Evolutionary conservation across 1,140 invertebrate species (phyloP).

Genomic region (Drosophila pachea): DNA sequence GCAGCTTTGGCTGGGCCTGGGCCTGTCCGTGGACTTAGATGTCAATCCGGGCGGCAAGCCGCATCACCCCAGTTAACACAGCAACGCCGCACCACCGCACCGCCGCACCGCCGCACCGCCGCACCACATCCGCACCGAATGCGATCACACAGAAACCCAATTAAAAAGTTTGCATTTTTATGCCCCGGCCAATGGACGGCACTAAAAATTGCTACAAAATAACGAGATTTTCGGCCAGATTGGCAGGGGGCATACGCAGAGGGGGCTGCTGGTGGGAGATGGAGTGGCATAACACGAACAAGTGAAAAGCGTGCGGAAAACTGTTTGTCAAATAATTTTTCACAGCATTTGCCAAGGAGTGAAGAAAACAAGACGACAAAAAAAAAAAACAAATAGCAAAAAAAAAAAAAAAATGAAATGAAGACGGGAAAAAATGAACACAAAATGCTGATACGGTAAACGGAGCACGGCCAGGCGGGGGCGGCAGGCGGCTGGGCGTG

Average conservation of each 20-base stretch:
- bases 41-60: slow-evolving; percentile 36
- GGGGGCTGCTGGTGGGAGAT: neutral
- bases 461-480: slow-evolving; percentile 1
- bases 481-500: slow-evolving; percentile 31
- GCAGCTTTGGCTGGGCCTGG: slow-evolving; percentile 49
- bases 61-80: slow-evolving; percentile 22
- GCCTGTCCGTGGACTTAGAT: slow-evolving; percentile 33
- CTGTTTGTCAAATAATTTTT: slow-evolving; percentile 77
- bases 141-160: slow-evolving; percentile 73
- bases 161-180: slow-evolving; percentile 77
- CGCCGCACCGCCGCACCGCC: neutral
- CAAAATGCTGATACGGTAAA: slow-evolving; percentile 37
- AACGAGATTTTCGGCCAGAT: slow-evolving; percentile 46
- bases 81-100: neutral
- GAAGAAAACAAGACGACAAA: slow-evolving; percentile 13
- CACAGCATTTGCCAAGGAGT: slow-evolving; percentile 47
- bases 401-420: slow-evolving; percentile 16
- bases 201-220: slow-evolving; percentile 49
- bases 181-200: slow-evolving; percentile 44
- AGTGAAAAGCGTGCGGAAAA: slow-evolving; percentile 64
- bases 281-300: slow-evolving; percentile 26
- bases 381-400: slow-evolving; percentile 15
- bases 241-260: slow-evolving; percentile 12
- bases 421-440: no score
- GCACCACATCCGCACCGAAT: slow-evolving; percentile 21